Percentiles rank a stretch among this genome's conserved stretches.
Evolutionary conservation across 2,888 invertebrate species (phyloP).

Genomic region (Hetaerina titia): DNA sequence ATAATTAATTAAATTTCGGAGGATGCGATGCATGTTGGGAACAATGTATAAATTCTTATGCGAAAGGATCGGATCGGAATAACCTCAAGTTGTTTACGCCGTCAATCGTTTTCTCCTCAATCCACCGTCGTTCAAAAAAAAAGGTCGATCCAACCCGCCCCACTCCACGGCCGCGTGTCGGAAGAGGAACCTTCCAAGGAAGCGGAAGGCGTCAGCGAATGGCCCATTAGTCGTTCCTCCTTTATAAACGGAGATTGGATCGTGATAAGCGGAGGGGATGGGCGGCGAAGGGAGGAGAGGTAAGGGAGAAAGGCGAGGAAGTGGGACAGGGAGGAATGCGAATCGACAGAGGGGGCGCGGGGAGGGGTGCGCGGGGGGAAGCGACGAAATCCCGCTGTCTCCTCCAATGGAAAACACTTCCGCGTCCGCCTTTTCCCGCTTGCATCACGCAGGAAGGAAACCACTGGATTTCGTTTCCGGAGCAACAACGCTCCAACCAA

Average conservation of each 20-base stretch:
- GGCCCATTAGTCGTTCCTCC: slow-evolving; percentile 26
- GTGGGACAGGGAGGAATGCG: background rate
- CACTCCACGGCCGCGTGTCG: background rate
- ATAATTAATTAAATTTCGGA: too few species aligned
- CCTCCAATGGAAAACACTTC: background rate
- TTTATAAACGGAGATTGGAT: background rate
- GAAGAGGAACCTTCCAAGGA: background rate
- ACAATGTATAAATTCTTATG: too few species aligned
- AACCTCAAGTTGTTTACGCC: background rate
- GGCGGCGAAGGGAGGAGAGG: background rate
- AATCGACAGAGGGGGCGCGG: background rate
- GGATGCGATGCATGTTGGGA: too few species aligned
- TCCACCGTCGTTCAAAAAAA: background rate
- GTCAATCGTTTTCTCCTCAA: background rate
- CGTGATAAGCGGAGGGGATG: background rate
- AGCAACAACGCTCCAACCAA: background rate
- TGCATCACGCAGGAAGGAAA: background rate
- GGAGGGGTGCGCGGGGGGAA: background rate
- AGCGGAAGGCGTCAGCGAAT: slow-evolving; percentile 6
- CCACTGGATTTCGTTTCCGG: background rate
- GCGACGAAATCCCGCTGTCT: background rate
- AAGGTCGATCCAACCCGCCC: background rate
- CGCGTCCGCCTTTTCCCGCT: background rate
- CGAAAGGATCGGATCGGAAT: background rate
- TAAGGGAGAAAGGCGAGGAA: background rate